These are phyloP conservation scores for Bombus polaris DNA, from an alignment of 1,140 invertebrate species.

Conservation along the genomic window DNA sequence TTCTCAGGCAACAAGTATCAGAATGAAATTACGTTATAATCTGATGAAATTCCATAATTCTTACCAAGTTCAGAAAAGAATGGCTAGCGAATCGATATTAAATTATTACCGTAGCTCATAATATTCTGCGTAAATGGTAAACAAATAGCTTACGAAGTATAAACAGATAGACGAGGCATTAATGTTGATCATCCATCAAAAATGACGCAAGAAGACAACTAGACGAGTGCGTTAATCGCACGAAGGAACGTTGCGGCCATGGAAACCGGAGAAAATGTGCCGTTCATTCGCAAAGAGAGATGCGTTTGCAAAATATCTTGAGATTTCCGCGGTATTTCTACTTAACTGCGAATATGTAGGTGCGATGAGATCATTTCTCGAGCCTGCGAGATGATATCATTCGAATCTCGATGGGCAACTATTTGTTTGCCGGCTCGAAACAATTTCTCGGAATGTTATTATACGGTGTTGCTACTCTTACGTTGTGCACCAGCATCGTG, in stretches of 20 bases:
- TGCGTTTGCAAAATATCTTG: slow-evolving; percentile 21
- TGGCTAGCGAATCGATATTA: neutral
- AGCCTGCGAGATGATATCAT: slow-evolving; percentile 46
- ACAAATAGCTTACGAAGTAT: neutral
- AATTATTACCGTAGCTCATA: neutral
- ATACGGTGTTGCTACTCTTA: too few species aligned
- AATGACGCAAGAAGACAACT: neutral
- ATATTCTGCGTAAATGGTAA: neutral
- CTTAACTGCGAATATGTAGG: slow-evolving; percentile 31
- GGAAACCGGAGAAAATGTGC: neutral
- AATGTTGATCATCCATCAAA: neutral
- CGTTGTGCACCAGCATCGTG: neutral
- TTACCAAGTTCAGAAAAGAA: neutral
- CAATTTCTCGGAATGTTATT: neutral
- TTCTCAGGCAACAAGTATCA: neutral
- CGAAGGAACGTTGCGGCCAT: neutral
- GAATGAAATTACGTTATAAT: neutral
- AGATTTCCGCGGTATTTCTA: slow-evolving; percentile 31
- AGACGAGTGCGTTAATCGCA: slow-evolving; percentile 3
- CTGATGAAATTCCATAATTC: neutral
- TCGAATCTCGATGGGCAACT: slow-evolving; percentile 12
- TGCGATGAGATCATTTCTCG: slow-evolving; percentile 51
- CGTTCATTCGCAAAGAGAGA: neutral
- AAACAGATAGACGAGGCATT: too few species aligned
- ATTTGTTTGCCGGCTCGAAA: slow-evolving; percentile 40